These are phyloP conservation scores for Lampris megalopsis DNA, from an alignment of 2,113 vertebrate species.

Conservation along the genomic window DNA sequence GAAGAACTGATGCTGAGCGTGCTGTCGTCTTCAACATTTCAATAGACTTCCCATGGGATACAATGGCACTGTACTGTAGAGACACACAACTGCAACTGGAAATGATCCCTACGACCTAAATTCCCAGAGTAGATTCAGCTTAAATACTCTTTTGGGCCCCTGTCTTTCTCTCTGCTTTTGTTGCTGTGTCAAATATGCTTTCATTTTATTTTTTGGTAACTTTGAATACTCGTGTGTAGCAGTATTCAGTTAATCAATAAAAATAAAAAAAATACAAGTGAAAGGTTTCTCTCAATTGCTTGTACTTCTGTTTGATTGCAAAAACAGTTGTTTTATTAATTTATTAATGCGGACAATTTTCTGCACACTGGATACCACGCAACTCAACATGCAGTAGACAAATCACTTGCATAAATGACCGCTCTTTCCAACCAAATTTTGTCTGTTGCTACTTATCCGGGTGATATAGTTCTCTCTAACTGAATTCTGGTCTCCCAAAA, in stretches of 20 bases:
- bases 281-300: not conserved
- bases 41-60: not conserved
- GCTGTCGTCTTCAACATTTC: not conserved
- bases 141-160: not conserved
- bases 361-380: not conserved
- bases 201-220: conserved; percentile 1
- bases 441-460: not conserved
- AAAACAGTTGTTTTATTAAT: too few relatives aligned
- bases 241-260: conserved; percentile 26
- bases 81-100: not conserved
- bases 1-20: conserved; percentile 41
- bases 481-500: too few relatives aligned
- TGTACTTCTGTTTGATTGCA: too few relatives aligned
- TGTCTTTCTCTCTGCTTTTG: conserved; percentile 24
- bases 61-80: not conserved
- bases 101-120: not conserved
- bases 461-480: not conserved
- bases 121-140: conserved; percentile 3
- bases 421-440: not conserved
- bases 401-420: not conserved
- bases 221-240: not conserved
- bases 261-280: not conserved
- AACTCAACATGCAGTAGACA: not conserved
- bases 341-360: too few relatives aligned
- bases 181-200: conserved; percentile 21